These are phyloP conservation scores for Porites australiensis DNA, from an alignment of 64 coral and sea anemone species.

Conservation along the genomic window DNA sequence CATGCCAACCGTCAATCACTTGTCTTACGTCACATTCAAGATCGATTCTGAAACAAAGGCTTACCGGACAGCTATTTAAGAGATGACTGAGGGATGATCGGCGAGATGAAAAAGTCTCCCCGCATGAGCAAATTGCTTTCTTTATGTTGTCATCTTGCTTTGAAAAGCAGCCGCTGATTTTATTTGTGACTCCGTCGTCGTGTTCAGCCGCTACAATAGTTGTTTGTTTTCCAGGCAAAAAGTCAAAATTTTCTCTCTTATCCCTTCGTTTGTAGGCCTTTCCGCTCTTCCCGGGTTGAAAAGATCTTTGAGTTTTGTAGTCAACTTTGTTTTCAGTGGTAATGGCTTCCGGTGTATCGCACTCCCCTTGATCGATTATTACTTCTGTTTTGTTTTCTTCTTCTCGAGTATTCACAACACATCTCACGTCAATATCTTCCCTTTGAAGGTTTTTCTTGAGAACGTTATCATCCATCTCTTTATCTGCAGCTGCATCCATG, in stretches of 20 bases:
- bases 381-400: neutral
- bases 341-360: neutral
- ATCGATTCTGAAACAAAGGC: slow-evolving; percentile 17
- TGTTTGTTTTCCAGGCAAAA: neutral
- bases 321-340: neutral
- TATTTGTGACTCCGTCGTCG: neutral
- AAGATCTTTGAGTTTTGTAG: neutral
- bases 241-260: neutral
- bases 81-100: neutral
- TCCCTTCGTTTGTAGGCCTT: neutral
- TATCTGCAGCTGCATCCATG: neutral
- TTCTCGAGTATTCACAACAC: neutral
- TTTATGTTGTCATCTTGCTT: neutral
- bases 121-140: slow-evolving; percentile 21
- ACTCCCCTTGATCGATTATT: neutral
- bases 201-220: neutral
- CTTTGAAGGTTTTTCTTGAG: neutral
- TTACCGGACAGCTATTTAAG: neutral
- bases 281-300: no score
- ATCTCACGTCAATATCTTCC: neutral
- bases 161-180: neutral
- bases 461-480: neutral
- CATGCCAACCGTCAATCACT: slow-evolving; percentile 27
- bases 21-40: neutral
- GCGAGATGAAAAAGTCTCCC: neutral